Percentiles rank a stretch among this genome's conserved stretches.
phyloP scores from a whole-genome alignment of 2,888 invertebrate genomes.

The Phasia obesa region DNA sequence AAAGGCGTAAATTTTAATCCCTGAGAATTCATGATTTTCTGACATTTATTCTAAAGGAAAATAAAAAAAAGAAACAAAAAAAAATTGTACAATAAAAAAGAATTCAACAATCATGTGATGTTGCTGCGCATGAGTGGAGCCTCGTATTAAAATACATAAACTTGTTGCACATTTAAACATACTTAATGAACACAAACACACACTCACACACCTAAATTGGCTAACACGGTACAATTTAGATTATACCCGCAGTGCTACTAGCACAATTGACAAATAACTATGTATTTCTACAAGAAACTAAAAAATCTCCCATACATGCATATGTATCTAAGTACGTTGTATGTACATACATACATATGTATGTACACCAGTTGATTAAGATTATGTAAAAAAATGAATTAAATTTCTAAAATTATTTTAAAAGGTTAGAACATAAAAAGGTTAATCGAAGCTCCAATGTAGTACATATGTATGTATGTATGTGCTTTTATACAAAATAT shows the following conservation, averaged over 20 bases:
- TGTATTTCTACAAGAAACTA: too few relatives aligned
- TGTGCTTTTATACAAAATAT: not conserved
- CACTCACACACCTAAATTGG: not conserved
- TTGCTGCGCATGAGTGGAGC: conserved; percentile 62
- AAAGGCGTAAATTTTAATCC: conserved; percentile 72
- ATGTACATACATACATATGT: too few relatives aligned
- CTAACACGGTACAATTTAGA: not conserved
- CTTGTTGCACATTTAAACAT: conserved; percentile 39
- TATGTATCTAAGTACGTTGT: too few relatives aligned
- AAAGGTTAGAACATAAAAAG: too few relatives aligned
- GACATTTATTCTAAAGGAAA: conserved; percentile 68
- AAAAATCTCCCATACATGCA: too few relatives aligned
- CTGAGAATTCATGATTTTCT: conserved; percentile 71
- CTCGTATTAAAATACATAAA: conserved; percentile 52
- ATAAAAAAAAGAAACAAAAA: conserved; percentile 22
- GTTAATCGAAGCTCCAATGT: conserved; percentile 27
- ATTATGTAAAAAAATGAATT: too few relatives aligned
- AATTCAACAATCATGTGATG: conserved; percentile 46
- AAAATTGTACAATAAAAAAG: conserved; percentile 11
- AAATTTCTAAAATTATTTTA: too few relatives aligned
- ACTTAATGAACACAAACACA: not conserved
- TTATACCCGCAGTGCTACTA: not conserved
- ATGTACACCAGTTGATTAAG: too few relatives aligned
- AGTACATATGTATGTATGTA: not conserved
- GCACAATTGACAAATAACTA: not conserved